Percentiles rank a stretch among this genome's conserved stretches.
These are phyloP conservation scores for Erinaceus europaeus DNA, from an alignment of 2,113 vertebrate species.

Conservation along the genomic window DNA sequence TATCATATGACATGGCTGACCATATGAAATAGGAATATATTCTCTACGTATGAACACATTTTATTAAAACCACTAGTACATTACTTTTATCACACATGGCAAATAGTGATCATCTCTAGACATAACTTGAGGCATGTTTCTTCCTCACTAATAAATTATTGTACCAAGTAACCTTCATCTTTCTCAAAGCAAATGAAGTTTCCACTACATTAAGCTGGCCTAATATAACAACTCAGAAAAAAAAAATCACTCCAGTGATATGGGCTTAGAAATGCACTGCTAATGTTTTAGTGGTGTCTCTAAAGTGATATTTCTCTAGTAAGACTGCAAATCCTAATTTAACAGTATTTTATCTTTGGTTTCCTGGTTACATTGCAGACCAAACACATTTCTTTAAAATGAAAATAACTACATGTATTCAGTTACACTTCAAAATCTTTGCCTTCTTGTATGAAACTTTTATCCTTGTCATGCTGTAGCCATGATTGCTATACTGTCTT, in stretches of 20 bases:
- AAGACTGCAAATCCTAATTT: background rate
- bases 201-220: background rate
- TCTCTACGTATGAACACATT: background rate
- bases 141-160: background rate
- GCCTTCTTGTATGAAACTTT: slow-evolving; percentile 61
- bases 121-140: background rate
- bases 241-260: slow-evolving; percentile 24
- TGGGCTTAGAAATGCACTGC: slow-evolving; percentile 18
- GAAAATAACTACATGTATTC: slow-evolving; percentile 68
- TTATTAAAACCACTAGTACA: background rate
- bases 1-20: background rate
- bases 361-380: slow-evolving; percentile 23
- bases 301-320: background rate
- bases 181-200: background rate
- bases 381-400: slow-evolving; percentile 49
- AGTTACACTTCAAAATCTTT: slow-evolving; percentile 65
- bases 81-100: no score
- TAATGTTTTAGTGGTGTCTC: slow-evolving; percentile 3
- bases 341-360: background rate
- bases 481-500: slow-evolving; percentile 37
- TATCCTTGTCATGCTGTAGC: slow-evolving; percentile 35
- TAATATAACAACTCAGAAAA: slow-evolving; percentile 13
- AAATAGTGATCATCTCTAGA: background rate
- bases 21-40: background rate
- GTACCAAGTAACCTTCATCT: background rate